Conservation (phyloP, 2,113 vertebrate species). For the Bungarus multicinctus region DNA sequence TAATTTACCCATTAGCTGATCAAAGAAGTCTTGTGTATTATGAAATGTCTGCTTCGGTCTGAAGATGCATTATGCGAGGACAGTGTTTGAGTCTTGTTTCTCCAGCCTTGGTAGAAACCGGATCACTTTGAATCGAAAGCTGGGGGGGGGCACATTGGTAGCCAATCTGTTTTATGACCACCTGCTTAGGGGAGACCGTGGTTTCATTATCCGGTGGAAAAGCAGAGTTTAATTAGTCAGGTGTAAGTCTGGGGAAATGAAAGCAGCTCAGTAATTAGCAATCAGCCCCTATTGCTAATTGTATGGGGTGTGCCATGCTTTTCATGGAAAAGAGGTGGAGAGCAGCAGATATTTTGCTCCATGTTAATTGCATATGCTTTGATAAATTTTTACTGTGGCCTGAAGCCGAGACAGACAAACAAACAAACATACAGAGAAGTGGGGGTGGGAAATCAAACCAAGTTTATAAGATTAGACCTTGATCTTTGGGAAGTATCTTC, state of each 20-base stretch:
- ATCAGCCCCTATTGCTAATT: slow-evolving; percentile 19
- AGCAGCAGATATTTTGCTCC: too few species aligned
- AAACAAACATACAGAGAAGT: background rate
- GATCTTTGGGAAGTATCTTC: background rate
- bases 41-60: slow-evolving; percentile 39
- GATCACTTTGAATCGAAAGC: background rate
- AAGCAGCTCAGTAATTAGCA: slow-evolving; percentile 47
- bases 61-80: background rate
- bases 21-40: slow-evolving; percentile 45
- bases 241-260: slow-evolving; percentile 34
- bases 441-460: background rate
- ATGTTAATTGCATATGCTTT: background rate
- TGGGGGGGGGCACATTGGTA: background rate
- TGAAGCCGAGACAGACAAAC: background rate
- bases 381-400: background rate
- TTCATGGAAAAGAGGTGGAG: background rate
- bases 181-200: background rate
- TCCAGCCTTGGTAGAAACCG: slow-evolving; percentile 38
- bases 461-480: background rate
- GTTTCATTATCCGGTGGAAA: slow-evolving; percentile 30
- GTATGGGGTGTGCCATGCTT: slow-evolving; percentile 24
- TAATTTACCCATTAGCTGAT: slow-evolving; percentile 49
- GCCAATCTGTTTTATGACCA: background rate
- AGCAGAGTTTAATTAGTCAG: slow-evolving; percentile 56
- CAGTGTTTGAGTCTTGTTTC: background rate